Percentiles rank a stretch among this genome's conserved stretches.
Evolutionary conservation across 2,888 invertebrate genomes (phyloP).

Genomic region (Xylota segnis): DNA sequence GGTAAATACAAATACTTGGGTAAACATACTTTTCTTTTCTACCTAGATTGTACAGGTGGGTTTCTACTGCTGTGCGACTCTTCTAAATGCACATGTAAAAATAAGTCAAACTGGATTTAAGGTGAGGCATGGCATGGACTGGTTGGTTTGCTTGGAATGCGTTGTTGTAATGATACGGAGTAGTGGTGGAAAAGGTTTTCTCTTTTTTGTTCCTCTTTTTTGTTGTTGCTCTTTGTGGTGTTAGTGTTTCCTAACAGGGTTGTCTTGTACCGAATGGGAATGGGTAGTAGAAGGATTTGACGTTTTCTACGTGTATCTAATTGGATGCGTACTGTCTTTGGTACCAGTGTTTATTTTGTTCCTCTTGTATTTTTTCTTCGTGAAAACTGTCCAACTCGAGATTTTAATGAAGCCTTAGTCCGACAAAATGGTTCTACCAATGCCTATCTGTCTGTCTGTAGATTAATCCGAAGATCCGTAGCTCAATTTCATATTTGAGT

Average conservation of each 20-base stretch:
- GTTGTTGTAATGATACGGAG: slow-evolving; percentile 1
- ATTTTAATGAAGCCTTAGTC: no score
- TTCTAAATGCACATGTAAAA: slow-evolving; percentile 41
- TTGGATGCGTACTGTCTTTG: no score
- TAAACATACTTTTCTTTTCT: slow-evolving; percentile 45
- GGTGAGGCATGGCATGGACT: slow-evolving; percentile 11
- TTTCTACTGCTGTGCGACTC: neutral
- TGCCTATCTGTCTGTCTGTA: no score
- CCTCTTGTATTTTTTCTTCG: no score
- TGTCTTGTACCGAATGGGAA: neutral
- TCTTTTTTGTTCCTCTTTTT: slow-evolving; percentile 4
- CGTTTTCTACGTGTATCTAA: no score
- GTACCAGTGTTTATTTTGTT: no score
- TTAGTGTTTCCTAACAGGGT: neutral
- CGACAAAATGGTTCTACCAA: no score
- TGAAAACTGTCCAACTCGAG: no score
- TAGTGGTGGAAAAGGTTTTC: slow-evolving; percentile 21
- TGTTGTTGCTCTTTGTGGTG: neutral
- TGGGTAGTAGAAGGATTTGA: neutral
- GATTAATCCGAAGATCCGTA: no score
- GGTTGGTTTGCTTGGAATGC: slow-evolving; percentile 36
- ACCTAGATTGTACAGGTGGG: slow-evolving; percentile 33
- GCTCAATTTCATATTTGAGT: no score
- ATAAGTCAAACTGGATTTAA: slow-evolving; percentile 38
- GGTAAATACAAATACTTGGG: slow-evolving; percentile 27